Evolutionary conservation across 2,113 vertebrate genomes (phyloP), one percentile per base, ranked within the genome.

Genomic region (Engystomops pustulosus): DNA sequence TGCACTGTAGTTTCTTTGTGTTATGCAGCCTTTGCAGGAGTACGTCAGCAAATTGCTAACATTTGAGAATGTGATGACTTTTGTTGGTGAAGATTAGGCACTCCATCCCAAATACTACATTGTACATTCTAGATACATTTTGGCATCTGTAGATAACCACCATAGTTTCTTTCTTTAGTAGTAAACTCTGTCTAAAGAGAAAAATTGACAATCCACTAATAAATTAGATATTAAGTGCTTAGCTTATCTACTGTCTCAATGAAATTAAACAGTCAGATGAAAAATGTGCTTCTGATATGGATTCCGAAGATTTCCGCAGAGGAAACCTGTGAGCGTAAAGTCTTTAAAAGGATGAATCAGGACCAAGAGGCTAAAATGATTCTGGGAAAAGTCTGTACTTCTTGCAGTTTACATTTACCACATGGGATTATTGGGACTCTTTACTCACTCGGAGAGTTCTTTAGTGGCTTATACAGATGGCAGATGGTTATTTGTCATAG

Each of bases 401-500:
- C 17, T 65, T 15, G 15, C 32, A 67, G 62, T 67, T 67, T 6
- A 36, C 62, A 67, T 67, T 67, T 41, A 44, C 68, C 68, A 70
- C 68, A 12, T 38, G 34, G 68, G 36, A 70, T 44, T 70, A 70
- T 70, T 70, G 20, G 68, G 36, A 70, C 68, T 38, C 68, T 41
- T 36, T 14, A n/a, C 20, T 70, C 15, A 47, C 71, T 51, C 44
- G 20, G 71, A 30, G 25, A 49, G 38, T 74, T 75, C 38, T 75
- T 75, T 51, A 75, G 38, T 75, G 25, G 45, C 41, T 47, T 49
- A 75, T 75, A 17, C 30, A 47, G 23, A 51, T 51, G 41, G 71
- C 44, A 75, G 71, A 75, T 75, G 45, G 25, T 75, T 47, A 51
- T 75, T 75, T 44, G 70, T 45, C 70, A 23, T 72, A 51, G 41